These are phyloP conservation scores for Rhopilema esculentum DNA, from an alignment of 30 jellyfish, hydroid and myxozoan species.

Conservation along the genomic window DNA sequence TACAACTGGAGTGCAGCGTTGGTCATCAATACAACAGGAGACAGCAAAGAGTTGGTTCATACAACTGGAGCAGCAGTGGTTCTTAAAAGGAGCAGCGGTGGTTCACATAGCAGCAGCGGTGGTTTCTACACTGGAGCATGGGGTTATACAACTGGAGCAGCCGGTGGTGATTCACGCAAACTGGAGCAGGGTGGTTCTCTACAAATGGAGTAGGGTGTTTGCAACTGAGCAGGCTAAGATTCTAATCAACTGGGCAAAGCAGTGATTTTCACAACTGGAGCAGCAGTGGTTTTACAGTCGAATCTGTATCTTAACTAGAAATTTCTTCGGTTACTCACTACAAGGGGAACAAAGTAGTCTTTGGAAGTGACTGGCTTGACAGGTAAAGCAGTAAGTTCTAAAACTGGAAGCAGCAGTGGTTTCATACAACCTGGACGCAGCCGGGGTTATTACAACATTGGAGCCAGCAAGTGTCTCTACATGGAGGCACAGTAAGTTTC, in stretches of 20 bases:
- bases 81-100: conserved; percentile 37
- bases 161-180: no score
- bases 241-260: not conserved
- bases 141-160: conserved; percentile 4
- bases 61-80: conserved; percentile 36
- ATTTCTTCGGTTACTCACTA: no score
- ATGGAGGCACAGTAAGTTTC: conserved; percentile 3
- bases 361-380: not conserved
- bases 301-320: no score
- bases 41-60: conserved; percentile 3
- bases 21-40: conserved; percentile 21
- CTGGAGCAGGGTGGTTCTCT: no score
- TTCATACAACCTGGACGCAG: conserved; percentile 31
- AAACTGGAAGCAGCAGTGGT: conserved; percentile 55
- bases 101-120: conserved; percentile 21
- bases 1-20: conserved; percentile 40
- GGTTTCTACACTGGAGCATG: conserved; percentile 16
- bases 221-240: not conserved
- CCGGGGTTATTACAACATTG: conserved; percentile 12
- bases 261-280: conserved; percentile 16
- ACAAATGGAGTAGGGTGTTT: conserved; percentile 30
- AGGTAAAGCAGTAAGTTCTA: conserved; percentile 32
- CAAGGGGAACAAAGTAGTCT: no score
- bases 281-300: conserved; percentile 31
- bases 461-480: conserved; percentile 1